phyloP scores from a whole-genome alignment of 2,797 vertebrate genomes.

The Poeciliopsis gracilis region DNA sequence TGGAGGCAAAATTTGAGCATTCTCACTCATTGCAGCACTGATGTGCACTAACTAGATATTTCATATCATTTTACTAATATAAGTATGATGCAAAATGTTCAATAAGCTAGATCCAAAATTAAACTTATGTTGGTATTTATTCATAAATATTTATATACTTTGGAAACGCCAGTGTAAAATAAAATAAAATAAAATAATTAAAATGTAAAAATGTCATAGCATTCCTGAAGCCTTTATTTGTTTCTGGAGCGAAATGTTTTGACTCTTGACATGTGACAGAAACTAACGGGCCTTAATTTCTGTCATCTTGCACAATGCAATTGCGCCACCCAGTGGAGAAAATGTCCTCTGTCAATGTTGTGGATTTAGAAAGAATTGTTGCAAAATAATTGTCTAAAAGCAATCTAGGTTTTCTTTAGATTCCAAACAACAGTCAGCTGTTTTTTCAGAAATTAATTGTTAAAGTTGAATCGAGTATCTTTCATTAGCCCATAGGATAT shows the following conservation, averaged over 20 bases:
- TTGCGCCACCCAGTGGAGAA: slow-evolving; percentile 63
- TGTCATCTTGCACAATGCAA: slow-evolving; percentile 29
- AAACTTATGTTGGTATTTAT: not conserved
- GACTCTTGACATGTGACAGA: not conserved
- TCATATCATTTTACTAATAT: not conserved
- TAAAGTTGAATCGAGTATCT: not conserved
- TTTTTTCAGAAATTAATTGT: not conserved
- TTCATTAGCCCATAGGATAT: too few relatives aligned
- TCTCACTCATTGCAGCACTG: slow-evolving; percentile 7
- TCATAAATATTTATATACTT: not conserved
- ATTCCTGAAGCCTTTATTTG: not conserved
- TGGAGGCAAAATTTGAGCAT: slow-evolving; percentile 32
- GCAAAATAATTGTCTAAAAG: too few relatives aligned
- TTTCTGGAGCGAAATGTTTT: not conserved
- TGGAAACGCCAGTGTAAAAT: not conserved
- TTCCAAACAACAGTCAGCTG: too few relatives aligned
- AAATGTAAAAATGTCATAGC: not conserved
- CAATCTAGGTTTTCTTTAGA: too few relatives aligned
- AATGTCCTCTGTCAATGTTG: not conserved
- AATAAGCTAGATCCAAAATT: not conserved
- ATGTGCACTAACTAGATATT: not conserved
- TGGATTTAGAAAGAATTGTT: not conserved
- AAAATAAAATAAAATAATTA: not conserved
- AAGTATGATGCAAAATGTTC: not conserved
- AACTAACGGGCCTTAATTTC: not conserved